These are phyloP conservation scores for Andrena bucephala DNA, from an alignment of 2,888 invertebrate genomes.

Conservation along the genomic window DNA sequence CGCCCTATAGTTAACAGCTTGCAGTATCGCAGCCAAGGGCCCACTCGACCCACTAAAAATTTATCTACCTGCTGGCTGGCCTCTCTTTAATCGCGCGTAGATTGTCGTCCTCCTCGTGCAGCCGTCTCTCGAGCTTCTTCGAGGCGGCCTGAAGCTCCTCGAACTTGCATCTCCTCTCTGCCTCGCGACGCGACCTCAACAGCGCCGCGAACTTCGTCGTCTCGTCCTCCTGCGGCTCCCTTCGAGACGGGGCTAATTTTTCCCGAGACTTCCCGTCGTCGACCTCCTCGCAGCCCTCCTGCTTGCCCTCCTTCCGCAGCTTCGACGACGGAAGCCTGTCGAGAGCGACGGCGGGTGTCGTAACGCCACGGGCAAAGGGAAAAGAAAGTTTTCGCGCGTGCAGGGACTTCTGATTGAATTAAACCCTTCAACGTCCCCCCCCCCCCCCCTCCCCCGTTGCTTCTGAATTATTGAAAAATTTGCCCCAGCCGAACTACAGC, in stretches of 20 bases:
- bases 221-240: conserved; percentile 63
- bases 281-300: conserved; percentile 37
- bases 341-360: conserved; percentile 17
- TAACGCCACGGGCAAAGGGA: conserved; percentile 1
- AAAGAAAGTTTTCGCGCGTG: conserved; percentile 10
- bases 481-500: neutral
- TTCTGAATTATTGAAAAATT: conserved; percentile 30
- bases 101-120: conserved; percentile 72
- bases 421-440: neutral
- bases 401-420: conserved; percentile 19
- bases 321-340: conserved; percentile 55
- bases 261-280: conserved; percentile 52
- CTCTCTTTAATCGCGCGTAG: conserved; percentile 58
- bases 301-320: conserved; percentile 41
- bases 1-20: too few species aligned
- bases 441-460: neutral
- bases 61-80: conserved; percentile 43
- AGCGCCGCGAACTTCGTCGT: conserved; percentile 77
- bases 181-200: conserved; percentile 64
- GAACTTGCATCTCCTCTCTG: conserved; percentile 77
- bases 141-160: conserved; percentile 80
- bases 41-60: conserved; percentile 3
- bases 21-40: neutral
- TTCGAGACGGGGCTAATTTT: conserved; percentile 48
- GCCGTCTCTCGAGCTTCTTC: conserved; percentile 76